Conservation (phyloP, 2,888 invertebrate species). For the Sphecodes monilicornis region DNA sequence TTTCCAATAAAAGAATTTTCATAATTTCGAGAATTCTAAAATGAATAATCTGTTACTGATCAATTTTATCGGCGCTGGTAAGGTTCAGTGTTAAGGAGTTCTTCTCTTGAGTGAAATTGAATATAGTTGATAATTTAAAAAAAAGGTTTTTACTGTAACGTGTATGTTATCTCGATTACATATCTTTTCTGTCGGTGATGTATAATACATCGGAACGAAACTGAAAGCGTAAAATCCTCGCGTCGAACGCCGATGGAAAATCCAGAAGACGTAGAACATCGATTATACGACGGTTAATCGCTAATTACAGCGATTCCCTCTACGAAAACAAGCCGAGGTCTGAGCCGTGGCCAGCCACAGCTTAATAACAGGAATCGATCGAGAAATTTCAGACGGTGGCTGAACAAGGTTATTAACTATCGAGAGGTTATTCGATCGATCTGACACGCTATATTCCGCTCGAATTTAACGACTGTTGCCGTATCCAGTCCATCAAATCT, state of each 20-base stretch:
- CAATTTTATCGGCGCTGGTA: too few relatives aligned
- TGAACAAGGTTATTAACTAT: constrained; percentile 78
- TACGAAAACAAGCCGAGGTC: constrained; percentile 77
- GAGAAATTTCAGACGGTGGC: constrained; percentile 77
- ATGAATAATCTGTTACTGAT: too few relatives aligned
- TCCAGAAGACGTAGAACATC: constrained; percentile 50
- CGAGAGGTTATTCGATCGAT: constrained; percentile 68
- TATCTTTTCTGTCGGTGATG: not conserved
- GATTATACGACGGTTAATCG: constrained; percentile 77
- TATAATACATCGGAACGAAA: constrained; percentile 29
- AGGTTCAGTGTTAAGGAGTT: not conserved
- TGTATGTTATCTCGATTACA: not conserved
- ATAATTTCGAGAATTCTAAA: too few relatives aligned
- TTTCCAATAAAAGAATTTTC: too few relatives aligned
- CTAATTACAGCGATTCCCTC: constrained; percentile 79
- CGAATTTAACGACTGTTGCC: constrained; percentile 38
- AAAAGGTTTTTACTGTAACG: not conserved
- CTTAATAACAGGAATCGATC: constrained; percentile 77
- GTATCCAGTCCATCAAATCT: constrained; percentile 25
- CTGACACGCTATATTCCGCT: constrained; percentile 56
- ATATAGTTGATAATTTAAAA: too few relatives aligned
- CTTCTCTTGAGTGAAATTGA: not conserved
- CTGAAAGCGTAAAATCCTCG: constrained; percentile 28
- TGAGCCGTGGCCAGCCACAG: constrained; percentile 58
- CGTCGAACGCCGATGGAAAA: constrained; percentile 28